Conservation (phyloP, 1,140 invertebrate species). For the Thereuonema tuberculata region DNA sequence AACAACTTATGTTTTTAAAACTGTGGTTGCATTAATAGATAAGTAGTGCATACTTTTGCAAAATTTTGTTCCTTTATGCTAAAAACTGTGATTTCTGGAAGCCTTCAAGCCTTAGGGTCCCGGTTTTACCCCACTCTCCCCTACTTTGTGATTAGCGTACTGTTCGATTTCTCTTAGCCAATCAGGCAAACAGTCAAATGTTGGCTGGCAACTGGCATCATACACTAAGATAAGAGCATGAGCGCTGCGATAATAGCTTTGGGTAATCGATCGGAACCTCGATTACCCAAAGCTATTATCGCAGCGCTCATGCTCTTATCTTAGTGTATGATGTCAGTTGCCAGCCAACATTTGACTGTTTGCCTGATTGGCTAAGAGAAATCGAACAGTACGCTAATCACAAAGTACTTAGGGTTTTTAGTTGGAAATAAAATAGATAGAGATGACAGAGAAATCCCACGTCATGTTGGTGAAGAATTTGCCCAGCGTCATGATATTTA, state of each 20-base stretch:
- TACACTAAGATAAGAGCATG: conserved; percentile 95
- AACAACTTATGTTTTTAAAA: too few species aligned
- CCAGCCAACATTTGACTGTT: conserved; percentile 90
- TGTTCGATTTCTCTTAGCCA: conserved; percentile 94
- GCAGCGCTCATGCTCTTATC: conserved; percentile 92
- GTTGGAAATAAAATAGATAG: conserved; percentile 94
- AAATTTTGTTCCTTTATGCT: too few species aligned
- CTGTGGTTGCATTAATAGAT: too few species aligned
- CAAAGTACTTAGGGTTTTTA: conserved; percentile 84
- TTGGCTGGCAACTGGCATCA: conserved; percentile 92
- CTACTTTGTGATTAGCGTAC: conserved; percentile 88
- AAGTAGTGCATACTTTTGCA: too few species aligned
- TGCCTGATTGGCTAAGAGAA: conserved; percentile 88
- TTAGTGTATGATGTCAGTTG: conserved; percentile 96
- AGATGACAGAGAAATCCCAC: conserved; percentile 86
- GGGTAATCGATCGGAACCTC: conserved; percentile 90
- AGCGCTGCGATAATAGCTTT: conserved; percentile 94
- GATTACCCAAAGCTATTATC: conserved; percentile 97
- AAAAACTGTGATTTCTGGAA: too few species aligned
- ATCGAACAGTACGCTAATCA: conserved; percentile 92
- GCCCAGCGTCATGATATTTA: conserved; percentile 90
- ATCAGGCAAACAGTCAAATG: conserved; percentile 88
- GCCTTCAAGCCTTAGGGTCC: too few species aligned
- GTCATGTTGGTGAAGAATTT: conserved; percentile 89
- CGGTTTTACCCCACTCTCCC: too few species aligned